Conservation (phyloP, 2,113 vertebrate genomes). For the Nematolebias whitei region DNA sequence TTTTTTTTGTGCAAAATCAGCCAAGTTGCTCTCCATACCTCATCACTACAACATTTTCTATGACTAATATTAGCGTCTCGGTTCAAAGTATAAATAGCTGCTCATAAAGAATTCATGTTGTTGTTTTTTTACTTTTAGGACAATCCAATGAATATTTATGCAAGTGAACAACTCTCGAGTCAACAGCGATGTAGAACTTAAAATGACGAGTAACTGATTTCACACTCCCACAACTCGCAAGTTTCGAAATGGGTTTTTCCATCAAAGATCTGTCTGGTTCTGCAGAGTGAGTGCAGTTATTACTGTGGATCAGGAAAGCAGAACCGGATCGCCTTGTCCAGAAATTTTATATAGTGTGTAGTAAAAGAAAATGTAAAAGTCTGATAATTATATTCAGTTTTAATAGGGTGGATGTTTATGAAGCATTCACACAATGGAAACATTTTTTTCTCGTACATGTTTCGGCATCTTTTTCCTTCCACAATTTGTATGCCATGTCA, state of each 20-base stretch:
- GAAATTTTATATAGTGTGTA: not conserved
- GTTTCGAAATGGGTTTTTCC: constrained; percentile 43
- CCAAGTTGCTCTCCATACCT: constrained; percentile 16
- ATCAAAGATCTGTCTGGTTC: not conserved
- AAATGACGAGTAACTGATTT: constrained; percentile 42
- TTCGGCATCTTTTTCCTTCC: no score
- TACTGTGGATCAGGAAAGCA: constrained; percentile 1
- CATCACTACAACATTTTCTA: constrained; percentile 32
- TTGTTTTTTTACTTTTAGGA: constrained; percentile 33
- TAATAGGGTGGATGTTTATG: not conserved
- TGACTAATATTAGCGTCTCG: constrained; percentile 38
- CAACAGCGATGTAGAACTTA: constrained; percentile 41
- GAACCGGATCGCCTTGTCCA: constrained; percentile 4
- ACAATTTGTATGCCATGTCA: no score
- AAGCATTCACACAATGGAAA: no score
- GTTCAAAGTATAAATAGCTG: constrained; percentile 34
- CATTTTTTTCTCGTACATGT: no score
- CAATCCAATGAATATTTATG: constrained; percentile 52
- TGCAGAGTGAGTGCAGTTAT: constrained; percentile 13
- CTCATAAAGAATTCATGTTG: constrained; percentile 45
- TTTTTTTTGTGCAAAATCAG: constrained; percentile 29
- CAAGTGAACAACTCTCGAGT: constrained; percentile 39
- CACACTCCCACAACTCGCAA: constrained; percentile 33
- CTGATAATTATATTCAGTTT: not conserved
- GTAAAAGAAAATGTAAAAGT: not conserved